These are phyloP conservation scores for Hoplostethus mediterraneus DNA, from an alignment of 2,797 vertebrate genomes.

Conservation along the genomic window DNA sequence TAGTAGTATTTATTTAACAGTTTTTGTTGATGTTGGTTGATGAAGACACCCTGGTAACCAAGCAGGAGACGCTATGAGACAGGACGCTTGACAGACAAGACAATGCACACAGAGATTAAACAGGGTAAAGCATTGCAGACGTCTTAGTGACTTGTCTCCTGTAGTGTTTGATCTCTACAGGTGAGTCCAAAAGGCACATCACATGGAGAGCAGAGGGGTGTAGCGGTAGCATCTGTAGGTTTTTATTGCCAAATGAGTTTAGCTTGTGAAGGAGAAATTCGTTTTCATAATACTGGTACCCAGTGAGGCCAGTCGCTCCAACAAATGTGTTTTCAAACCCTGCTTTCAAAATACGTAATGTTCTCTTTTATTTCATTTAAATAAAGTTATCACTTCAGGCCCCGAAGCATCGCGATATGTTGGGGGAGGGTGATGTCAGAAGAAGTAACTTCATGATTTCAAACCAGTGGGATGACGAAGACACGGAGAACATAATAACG, in stretches of 20 bases:
- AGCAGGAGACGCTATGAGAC: neutral
- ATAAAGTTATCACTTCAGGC: conserved; percentile 61
- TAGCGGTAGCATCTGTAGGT: neutral
- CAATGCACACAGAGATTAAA: neutral
- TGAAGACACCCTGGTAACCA: neutral
- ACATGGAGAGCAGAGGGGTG: neutral
- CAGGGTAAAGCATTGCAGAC: too few relatives aligned
- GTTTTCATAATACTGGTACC: neutral
- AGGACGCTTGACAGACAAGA: neutral
- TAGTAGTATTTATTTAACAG: neutral
- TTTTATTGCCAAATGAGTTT: conserved; percentile 1
- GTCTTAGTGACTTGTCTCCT: too few relatives aligned
- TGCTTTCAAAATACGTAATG: conserved; percentile 48
- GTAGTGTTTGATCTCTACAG: neutral
- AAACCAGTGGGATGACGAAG: conserved; percentile 33
- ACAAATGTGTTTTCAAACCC: conserved; percentile 34
- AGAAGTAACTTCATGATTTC: conserved; percentile 3
- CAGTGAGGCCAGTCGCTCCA: neutral
- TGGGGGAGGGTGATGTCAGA: conserved; percentile 9
- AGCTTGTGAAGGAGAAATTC: neutral
- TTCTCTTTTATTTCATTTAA: conserved; percentile 66
- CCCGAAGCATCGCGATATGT: conserved; percentile 35
- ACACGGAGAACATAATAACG: conserved; percentile 44
- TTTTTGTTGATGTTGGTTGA: neutral
- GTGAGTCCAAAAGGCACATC: conserved; percentile 57